Percentiles rank a stretch among this genome's conserved stretches.
phyloP scores from a whole-genome alignment of 1,140 invertebrate genomes.

The Leptopilina clavipes region DNA sequence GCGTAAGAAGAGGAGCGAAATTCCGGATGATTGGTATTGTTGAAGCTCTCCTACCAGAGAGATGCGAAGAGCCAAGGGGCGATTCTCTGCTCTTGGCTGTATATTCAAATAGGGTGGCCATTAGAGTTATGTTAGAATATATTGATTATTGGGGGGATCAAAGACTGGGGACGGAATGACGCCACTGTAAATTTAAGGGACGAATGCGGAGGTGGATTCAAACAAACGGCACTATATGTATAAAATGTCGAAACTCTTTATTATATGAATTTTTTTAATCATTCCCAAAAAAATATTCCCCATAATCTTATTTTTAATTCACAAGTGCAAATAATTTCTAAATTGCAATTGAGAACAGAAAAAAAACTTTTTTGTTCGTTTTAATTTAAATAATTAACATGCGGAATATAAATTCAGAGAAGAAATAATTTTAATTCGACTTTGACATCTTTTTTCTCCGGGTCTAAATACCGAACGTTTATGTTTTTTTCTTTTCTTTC shows the following conservation, averaged over 20 bases:
- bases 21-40: constrained; percentile 75
- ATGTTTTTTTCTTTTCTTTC: background rate
- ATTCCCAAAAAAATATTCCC: too few relatives aligned
- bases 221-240: constrained; percentile 29
- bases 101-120: constrained; percentile 74
- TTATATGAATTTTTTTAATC: constrained; percentile 24
- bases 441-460: background rate
- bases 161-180: constrained; percentile 67
- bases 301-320: background rate
- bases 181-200: constrained; percentile 62
- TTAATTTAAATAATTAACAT: constrained; percentile 17
- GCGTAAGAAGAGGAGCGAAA: constrained; percentile 60
- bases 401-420: background rate
- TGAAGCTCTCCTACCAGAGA: constrained; percentile 52
- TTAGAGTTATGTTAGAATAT: constrained; percentile 76
- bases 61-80: constrained; percentile 62
- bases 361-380: too few relatives aligned
- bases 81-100: constrained; percentile 59
- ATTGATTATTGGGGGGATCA: constrained; percentile 76
- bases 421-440: constrained; percentile 14
- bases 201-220: constrained; percentile 33
- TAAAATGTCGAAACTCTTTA: constrained; percentile 13
- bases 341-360: too few relatives aligned
- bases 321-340: background rate
- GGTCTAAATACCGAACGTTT: constrained; percentile 13